phyloP scores from a whole-genome alignment of 2,888 invertebrate genomes.

The Brenthis ino region DNA sequence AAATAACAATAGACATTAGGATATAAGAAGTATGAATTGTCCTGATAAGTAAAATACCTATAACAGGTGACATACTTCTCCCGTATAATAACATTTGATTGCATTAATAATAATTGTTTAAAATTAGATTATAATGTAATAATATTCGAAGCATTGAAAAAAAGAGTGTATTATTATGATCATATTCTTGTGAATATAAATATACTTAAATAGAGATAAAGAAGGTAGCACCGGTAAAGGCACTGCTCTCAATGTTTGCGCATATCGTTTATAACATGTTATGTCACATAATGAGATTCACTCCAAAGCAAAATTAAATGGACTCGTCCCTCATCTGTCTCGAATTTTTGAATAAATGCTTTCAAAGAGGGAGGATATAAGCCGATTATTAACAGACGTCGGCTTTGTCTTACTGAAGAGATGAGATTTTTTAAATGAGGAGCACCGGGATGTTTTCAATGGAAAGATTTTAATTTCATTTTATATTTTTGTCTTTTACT shows the following conservation, averaged over 20 bases:
- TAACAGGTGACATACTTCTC: too few relatives aligned
- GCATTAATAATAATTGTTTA: too few relatives aligned
- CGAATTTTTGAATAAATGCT: constrained; percentile 49
- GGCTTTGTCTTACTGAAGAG: constrained; percentile 51
- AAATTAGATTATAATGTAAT: too few relatives aligned
- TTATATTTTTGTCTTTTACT: constrained; percentile 26
- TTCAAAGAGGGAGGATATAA: constrained; percentile 53
- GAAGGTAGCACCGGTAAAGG: background rate
- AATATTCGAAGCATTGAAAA: background rate
- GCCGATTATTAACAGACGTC: constrained; percentile 65
- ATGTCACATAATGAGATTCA: constrained; percentile 42
- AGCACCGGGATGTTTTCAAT: constrained; percentile 46
- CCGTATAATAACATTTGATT: too few relatives aligned
- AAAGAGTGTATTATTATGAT: background rate
- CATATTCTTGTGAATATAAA: too few relatives aligned
- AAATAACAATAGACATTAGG: too few relatives aligned
- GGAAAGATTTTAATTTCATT: constrained; percentile 40
- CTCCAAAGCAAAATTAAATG: constrained; percentile 49
- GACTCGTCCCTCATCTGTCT: constrained; percentile 42
- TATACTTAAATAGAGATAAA: background rate
- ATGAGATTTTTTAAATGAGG: constrained; percentile 48
- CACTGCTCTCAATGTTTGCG: constrained; percentile 9
- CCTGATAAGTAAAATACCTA: too few relatives aligned
- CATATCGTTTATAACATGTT: constrained; percentile 34
- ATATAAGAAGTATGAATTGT: too few relatives aligned